Evolutionary conservation across 2,797 vertebrate genomes (phyloP).

Genomic region (Silurus aristotelis): DNA sequence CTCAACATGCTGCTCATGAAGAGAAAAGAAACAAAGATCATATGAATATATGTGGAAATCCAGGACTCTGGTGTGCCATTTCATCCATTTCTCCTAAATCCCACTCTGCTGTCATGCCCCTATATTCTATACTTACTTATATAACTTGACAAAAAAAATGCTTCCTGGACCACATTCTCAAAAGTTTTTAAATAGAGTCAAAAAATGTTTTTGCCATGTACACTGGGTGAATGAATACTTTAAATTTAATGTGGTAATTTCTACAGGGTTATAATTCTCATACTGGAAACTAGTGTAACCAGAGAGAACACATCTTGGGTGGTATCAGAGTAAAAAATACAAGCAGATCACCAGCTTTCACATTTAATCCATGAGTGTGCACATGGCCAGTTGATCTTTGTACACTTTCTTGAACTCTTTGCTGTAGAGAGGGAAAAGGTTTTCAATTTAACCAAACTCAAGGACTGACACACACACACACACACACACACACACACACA

Average conservation of each 20-base stretch:
- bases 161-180: background rate
- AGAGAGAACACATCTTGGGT: background rate
- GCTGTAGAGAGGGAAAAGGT: background rate
- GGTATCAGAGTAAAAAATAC: background rate
- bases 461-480: background rate
- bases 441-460: conserved; percentile 3
- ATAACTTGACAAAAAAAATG: background rate
- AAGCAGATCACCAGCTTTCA: background rate
- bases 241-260: background rate
- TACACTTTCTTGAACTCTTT: background rate
- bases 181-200: background rate
- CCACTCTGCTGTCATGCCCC: background rate
- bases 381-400: background rate
- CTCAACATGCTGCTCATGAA: background rate
- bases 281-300: background rate
- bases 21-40: background rate
- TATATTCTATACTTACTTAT: conserved; percentile 2
- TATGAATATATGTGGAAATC: background rate
- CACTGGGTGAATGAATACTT: too few species aligned
- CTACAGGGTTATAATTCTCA: background rate
- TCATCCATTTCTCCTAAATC: background rate
- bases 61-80: background rate
- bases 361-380: background rate
- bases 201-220: background rate
- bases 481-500: too few species aligned